A percentile compares a stretch with the other conserved stretches of the same genome.
phyloP scores from a whole-genome alignment of 2,797 vertebrate species.

The Selene dorsalis region DNA sequence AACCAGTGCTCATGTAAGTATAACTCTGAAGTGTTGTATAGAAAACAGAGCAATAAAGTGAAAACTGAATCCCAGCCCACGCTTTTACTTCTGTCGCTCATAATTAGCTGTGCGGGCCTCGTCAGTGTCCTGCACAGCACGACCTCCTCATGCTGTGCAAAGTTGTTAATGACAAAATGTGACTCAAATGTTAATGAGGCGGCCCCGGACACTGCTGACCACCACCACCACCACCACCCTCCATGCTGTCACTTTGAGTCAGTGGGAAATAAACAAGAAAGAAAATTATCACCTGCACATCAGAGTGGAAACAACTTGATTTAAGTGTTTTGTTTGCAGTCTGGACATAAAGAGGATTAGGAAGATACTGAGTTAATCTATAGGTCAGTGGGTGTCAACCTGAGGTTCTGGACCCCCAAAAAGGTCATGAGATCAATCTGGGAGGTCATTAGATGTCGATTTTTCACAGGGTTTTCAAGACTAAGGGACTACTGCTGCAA shows the following conservation, averaged over 20 bases:
- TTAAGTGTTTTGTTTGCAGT: constrained; percentile 2
- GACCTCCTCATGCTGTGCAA: constrained; percentile 53
- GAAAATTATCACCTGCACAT: constrained; percentile 54
- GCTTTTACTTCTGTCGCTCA: constrained; percentile 38
- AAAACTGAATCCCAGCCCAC: neutral
- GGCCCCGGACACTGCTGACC: constrained; percentile 18
- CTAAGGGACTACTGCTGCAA: too few species aligned
- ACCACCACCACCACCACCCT: constrained; percentile 6
- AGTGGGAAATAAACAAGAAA: constrained; percentile 15
- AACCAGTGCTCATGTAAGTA: neutral
- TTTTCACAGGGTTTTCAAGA: neutral
- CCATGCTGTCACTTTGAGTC: constrained; percentile 47
- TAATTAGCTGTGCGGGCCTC: constrained; percentile 52
- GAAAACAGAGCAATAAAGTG: neutral
- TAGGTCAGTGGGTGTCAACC: neutral
- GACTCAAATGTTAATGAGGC: constrained; percentile 87
- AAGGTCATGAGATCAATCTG: neutral
- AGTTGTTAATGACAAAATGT: constrained; percentile 76
- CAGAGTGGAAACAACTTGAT: constrained; percentile 28
- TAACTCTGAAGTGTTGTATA: neutral
- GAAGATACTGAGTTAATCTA: neutral
- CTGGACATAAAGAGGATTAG: too few species aligned
- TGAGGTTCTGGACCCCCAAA: neutral
- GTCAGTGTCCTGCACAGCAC: constrained; percentile 56
- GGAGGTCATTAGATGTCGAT: neutral